A percentile compares a stretch with the other conserved stretches of the same genome.
These are phyloP conservation scores for Andinoacara biseriatus DNA, from an alignment of 2,113 vertebrate genomes.

Conservation along the genomic window DNA sequence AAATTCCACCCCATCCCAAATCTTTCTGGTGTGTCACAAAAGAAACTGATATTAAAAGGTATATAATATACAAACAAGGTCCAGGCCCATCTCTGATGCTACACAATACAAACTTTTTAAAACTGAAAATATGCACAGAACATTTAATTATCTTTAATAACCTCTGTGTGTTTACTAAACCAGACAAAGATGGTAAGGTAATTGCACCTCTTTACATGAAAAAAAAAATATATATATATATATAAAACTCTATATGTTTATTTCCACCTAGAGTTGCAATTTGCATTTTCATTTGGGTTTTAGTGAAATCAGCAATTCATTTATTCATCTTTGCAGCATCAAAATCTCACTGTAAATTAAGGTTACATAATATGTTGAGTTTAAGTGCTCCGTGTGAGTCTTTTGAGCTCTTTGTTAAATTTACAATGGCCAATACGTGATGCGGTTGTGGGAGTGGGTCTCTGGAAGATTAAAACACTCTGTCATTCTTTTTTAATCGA, in stretches of 20 bases:
- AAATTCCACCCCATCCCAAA: neutral
- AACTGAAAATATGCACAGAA: neutral
- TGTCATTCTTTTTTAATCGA: neutral
- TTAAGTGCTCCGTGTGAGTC: neutral
- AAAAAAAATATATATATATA: neutral
- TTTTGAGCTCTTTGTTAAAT: neutral
- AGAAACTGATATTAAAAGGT: neutral
- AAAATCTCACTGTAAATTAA: neutral
- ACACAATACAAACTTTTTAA: neutral
- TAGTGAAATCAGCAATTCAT: neutral
- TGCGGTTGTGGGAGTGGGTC: constrained; percentile 1
- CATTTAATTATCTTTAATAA: neutral
- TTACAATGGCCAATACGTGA: neutral
- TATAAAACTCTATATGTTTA: neutral
- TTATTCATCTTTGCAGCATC: neutral
- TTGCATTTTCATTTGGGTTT: neutral
- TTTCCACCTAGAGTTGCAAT: neutral
- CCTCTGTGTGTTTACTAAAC: neutral
- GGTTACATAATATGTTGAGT: neutral
- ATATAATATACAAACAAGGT: neutral
- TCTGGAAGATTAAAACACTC: neutral
- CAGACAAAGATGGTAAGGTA: neutral
- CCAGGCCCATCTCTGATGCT: neutral
- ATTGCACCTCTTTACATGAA: neutral
- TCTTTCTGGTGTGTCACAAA: neutral